These are phyloP conservation scores for Eurytoma californica DNA, from an alignment of 2,888 invertebrate species.

Conservation along the genomic window DNA sequence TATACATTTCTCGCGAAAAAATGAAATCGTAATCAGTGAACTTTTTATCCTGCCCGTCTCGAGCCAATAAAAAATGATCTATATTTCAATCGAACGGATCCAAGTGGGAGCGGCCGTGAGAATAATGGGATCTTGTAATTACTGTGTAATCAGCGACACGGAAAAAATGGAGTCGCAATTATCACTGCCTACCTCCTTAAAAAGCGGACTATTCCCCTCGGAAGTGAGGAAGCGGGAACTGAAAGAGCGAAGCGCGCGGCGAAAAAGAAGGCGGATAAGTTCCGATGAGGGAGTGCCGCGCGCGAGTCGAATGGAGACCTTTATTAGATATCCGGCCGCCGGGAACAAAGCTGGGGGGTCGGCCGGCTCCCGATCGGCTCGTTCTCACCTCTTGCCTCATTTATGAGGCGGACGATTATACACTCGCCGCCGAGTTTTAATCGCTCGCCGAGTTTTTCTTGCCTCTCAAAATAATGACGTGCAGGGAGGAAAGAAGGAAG, in stretches of 20 bases:
- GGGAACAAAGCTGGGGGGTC: conserved; percentile 39
- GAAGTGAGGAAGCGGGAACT: conserved; percentile 2
- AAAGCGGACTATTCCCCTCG: neutral
- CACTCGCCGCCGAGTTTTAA: conserved; percentile 40
- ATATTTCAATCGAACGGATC: neutral
- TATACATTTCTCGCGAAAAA: no score
- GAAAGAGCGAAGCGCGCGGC: neutral
- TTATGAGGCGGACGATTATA: conserved; percentile 45
- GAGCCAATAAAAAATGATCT: no score
- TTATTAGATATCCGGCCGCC: conserved; percentile 53
- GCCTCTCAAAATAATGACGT: conserved; percentile 46
- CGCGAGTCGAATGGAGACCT: conserved; percentile 42
- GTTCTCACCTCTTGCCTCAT: conserved; percentile 18
- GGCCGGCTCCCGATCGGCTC: neutral
- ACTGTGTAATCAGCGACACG: conserved; percentile 38
- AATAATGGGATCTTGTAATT: conserved; percentile 32
- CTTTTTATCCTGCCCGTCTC: no score
- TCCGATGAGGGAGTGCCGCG: conserved; percentile 7
- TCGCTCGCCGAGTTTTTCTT: conserved; percentile 20
- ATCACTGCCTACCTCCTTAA: conserved; percentile 13
- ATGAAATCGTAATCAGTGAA: no score
- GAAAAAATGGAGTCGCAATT: conserved; percentile 48
- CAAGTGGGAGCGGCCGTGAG: neutral
- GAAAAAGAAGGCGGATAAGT: conserved; percentile 10
- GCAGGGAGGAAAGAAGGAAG: conserved; percentile 13